These are phyloP conservation scores for Pristiophorus japonicus DNA, from an alignment of 2,113 vertebrate genomes.

Conservation along the genomic window DNA sequence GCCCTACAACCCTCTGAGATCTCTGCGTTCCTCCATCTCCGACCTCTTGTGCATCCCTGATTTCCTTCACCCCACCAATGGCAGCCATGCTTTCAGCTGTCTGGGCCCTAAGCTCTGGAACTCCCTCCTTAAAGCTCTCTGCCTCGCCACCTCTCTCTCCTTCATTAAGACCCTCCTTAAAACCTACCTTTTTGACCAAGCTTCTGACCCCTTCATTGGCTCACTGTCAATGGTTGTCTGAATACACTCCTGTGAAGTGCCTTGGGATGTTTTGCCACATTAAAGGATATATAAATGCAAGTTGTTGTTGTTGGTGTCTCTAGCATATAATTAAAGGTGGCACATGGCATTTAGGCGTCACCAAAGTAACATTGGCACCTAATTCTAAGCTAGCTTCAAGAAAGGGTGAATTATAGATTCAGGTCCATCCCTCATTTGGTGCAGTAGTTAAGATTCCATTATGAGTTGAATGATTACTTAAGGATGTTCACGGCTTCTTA, in stretches of 20 bases:
- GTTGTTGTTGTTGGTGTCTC: background rate
- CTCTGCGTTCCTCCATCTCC: background rate
- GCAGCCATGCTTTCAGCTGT: background rate
- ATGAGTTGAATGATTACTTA: background rate
- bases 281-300: background rate
- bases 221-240: background rate
- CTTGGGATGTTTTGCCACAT: background rate
- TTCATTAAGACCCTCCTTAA: background rate
- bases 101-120: background rate
- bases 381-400: background rate
- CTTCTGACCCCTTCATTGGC: background rate
- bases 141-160: background rate
- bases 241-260: background rate
- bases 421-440: background rate
- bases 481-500: background rate
- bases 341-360: background rate
- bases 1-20: background rate
- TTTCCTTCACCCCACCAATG: background rate
- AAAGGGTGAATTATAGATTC: background rate
- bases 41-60: background rate
- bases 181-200: background rate
- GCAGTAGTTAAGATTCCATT: background rate
- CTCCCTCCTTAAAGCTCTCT: background rate
- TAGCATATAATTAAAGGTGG: background rate
- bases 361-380: no score